Base-by-base conservation (phyloP, 92 coral and sea anemone species). In the Palythoa grandis region DNA sequence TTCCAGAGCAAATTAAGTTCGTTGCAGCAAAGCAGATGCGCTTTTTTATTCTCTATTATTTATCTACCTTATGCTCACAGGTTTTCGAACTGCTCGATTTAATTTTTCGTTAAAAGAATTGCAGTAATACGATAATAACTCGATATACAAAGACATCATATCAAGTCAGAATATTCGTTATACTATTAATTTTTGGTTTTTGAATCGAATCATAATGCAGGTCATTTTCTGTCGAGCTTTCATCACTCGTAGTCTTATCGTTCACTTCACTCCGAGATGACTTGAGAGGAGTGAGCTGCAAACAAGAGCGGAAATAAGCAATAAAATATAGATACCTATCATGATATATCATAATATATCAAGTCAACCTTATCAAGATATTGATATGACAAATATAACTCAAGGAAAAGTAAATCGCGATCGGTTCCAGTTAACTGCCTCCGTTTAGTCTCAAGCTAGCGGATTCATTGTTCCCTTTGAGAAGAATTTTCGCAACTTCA, bases 321-420 rank as follows among this genome's bases (percentile, higher is more conserved):
- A 80, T 80, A 80, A 80, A 80, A 80, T 80, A 65, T 48, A 80
- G 85, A 80, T 80, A 23, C 48, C 40, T 80, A 80, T 80, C 85
- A 67, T 29, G 47, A 73, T 23, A 47, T 66, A 80, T 79, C 84
- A 66, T 79, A 74, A 23, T 40, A 65, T 65, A 79, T n/a, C n/a
- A n/a, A n/a, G n/a, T 80, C 85, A 80, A 25, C 39, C 75, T 39
- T 80, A 80, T 80, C 85, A 66, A 48, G 22, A 60, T 20, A 23
- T 47, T 67, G 63, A 66, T 80, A 66, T 50, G 85, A 25, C 39
- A 80, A 80, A 80, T 43, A 80, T 47, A 40, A 66, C 20, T 52
- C n/a, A 47, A 66, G 85, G 63, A 80, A 80, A 67, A 48, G 11
- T 66, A 66, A 67, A 66, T 24, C 60, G 72, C 72, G 38, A 47